phyloP scores from a whole-genome alignment of 2,113 vertebrate genomes.

The Cephalopterus ornatus region DNA sequence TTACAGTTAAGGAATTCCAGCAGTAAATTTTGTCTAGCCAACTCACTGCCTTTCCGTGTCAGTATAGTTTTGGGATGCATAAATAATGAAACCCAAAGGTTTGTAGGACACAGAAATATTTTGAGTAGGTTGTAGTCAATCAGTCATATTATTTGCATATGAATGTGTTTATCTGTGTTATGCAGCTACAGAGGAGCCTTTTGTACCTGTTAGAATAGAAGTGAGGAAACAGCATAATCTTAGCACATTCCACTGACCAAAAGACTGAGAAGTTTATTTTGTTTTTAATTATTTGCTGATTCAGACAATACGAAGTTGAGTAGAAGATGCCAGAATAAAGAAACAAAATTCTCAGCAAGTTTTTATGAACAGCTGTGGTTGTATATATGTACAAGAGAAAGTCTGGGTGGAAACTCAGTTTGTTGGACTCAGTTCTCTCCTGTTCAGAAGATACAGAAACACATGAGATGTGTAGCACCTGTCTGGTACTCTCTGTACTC shows the following conservation, averaged over 20 bases:
- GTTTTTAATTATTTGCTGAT: constrained; percentile 22
- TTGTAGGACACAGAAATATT: not conserved
- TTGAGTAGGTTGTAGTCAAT: not conserved
- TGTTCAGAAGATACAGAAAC: not conserved
- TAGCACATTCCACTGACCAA: not conserved
- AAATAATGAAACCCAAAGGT: not conserved
- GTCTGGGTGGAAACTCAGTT: not conserved
- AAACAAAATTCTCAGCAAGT: not conserved
- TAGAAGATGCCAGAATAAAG: constrained; percentile 10
- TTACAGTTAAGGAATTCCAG: not conserved
- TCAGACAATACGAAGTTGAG: not conserved
- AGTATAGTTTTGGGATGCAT: not conserved
- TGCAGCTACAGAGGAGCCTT: not conserved
- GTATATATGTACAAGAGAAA: not conserved
- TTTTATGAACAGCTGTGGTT: not conserved
- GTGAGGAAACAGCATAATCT: not conserved
- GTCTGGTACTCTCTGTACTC: not conserved
- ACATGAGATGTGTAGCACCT: not conserved
- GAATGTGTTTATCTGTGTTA: not conserved
- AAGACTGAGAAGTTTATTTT: not conserved
- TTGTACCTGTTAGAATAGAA: constrained; percentile 25
- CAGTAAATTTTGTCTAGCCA: not conserved
- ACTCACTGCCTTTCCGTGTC: not conserved
- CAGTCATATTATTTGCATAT: not conserved
- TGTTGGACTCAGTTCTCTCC: not conserved